Evolutionary conservation across 2,113 vertebrate species (phyloP).

Genomic region (Sturnira hondurensis): DNA sequence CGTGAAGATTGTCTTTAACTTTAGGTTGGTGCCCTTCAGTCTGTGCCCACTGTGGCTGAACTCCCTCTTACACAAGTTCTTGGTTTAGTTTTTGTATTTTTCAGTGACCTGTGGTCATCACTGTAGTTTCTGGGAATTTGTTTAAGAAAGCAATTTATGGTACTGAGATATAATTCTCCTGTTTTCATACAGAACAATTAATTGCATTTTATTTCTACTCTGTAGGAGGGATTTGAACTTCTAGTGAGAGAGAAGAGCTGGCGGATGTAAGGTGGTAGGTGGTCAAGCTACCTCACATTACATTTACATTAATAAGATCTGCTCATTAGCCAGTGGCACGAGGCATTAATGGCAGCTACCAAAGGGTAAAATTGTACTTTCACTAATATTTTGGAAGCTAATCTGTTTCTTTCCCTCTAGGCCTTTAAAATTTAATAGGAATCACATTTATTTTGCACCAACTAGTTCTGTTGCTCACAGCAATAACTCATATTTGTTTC

Average conservation of each 20-base stretch:
- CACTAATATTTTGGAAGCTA: not conserved
- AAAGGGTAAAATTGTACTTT: not conserved
- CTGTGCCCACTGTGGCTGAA: not conserved
- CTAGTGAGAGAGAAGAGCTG: not conserved
- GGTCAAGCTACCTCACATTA: not conserved
- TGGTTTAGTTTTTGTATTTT: not conserved
- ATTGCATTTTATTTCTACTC: not conserved
- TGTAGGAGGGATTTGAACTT: not conserved
- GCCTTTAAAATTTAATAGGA: not conserved
- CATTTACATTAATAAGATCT: not conserved
- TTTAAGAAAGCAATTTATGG: not conserved
- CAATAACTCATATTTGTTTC: not conserved
- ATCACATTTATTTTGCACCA: not conserved
- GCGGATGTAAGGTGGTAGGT: not conserved
- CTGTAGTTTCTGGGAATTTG: not conserved
- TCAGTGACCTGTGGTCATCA: not conserved
- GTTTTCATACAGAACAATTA: not conserved
- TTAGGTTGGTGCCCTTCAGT: not conserved
- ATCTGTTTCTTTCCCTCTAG: not conserved
- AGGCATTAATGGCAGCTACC: not conserved
- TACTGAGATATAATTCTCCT: not conserved
- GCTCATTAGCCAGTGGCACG: not conserved
- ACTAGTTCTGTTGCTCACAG: not conserved
- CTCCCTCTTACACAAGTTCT: not conserved
- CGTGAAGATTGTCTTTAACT: not conserved